Evolutionary conservation across 2,113 vertebrate genomes (phyloP).

Genomic region (Microcebus ravelobensis): DNA sequence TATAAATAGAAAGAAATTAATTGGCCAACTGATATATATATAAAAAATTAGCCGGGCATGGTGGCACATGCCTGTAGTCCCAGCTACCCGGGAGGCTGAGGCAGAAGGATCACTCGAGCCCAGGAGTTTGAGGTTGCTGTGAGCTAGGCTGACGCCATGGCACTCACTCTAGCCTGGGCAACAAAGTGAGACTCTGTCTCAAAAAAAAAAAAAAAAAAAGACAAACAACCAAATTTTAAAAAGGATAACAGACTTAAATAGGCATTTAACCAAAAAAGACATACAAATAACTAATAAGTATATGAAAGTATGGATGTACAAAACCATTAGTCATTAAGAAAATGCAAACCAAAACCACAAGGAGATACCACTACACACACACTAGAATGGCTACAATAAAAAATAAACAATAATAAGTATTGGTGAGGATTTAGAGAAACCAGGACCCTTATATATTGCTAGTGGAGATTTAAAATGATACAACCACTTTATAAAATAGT

Average conservation of each 20-base stretch:
- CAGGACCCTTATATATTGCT: not conserved
- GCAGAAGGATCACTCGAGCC: no score
- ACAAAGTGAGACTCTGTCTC: no score
- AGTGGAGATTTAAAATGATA: not conserved
- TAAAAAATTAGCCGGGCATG: no score
- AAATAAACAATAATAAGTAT: not conserved
- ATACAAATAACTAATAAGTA: constrained; percentile 13
- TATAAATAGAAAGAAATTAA: no score
- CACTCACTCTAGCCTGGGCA: no score
- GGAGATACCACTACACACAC: not conserved
- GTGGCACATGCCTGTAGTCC: no score
- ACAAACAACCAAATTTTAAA: not conserved
- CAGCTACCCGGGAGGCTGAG: no score
- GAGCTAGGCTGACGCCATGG: no score
- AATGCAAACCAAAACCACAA: not conserved
- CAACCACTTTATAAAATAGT: not conserved
- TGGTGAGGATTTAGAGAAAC: not conserved
- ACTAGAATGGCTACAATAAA: not conserved
- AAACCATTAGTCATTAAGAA: not conserved
- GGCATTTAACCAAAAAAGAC: not conserved
- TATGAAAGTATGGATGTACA: not conserved
- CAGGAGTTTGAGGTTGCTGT: no score
- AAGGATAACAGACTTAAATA: not conserved
- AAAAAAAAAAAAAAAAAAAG: no score
- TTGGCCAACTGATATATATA: no score